Percentiles rank a stretch among this genome's conserved stretches.
Conservation (phyloP, 2,113 vertebrate species). For the Mormyrus lacerda region DNA sequence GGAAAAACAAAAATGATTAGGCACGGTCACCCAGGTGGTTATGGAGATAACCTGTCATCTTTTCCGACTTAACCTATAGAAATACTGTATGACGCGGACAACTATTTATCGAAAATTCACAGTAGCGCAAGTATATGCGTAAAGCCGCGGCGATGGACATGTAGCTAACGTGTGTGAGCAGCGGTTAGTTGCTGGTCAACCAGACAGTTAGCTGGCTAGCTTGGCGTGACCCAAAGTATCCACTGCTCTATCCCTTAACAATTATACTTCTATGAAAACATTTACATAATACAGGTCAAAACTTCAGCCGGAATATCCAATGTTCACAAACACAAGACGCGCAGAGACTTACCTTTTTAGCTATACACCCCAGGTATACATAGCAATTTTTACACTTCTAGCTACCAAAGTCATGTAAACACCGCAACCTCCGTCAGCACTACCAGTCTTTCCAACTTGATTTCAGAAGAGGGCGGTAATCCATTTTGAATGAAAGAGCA, state of each 20-base stretch:
- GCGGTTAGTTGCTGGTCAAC: background rate
- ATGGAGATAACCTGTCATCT: background rate
- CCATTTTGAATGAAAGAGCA: conserved; percentile 17
- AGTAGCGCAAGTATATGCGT: background rate
- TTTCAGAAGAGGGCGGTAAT: background rate
- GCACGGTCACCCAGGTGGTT: background rate
- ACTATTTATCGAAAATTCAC: background rate
- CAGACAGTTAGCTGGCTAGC: background rate
- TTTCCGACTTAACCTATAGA: background rate
- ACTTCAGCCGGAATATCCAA: background rate
- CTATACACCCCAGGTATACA: conserved; percentile 17
- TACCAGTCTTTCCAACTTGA: conserved; percentile 27
- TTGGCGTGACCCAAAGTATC: background rate
- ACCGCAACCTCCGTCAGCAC: conserved; percentile 9
- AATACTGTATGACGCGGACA: background rate
- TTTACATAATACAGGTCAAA: background rate
- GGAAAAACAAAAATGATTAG: background rate
- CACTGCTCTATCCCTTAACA: background rate
- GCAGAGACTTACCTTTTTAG: conserved; percentile 11
- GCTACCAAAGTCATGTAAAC: conserved; percentile 18
- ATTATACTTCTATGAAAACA: background rate
- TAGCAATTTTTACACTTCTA: background rate
- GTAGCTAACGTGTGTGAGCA: background rate
- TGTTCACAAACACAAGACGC: background rate
- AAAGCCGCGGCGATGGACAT: background rate